phyloP scores from a whole-genome alignment of 1,140 invertebrate species.

The Hycleus phaleratus region DNA sequence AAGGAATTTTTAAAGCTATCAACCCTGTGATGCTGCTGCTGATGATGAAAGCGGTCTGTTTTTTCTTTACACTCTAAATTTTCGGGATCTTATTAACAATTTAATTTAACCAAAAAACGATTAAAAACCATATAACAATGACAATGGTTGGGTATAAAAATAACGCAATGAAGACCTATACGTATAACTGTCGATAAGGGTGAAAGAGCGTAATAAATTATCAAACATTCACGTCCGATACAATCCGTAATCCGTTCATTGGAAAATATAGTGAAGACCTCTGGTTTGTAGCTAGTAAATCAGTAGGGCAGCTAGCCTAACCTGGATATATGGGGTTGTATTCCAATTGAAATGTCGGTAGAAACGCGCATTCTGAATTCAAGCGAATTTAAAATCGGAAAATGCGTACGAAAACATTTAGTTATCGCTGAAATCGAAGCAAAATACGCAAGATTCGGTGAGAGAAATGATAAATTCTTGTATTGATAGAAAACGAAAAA shows the following conservation, averaged over 20 bases:
- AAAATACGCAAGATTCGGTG: too few relatives aligned
- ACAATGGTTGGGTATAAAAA: neutral
- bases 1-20: neutral
- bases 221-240: slow-evolving; percentile 11
- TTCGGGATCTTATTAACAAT: neutral
- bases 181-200: slow-evolving; percentile 5
- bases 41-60: neutral
- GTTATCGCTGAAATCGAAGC: too few relatives aligned
- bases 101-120: neutral
- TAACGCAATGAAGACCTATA: neutral
- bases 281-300: slow-evolving; percentile 25
- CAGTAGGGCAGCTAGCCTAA: slow-evolving; percentile 19
- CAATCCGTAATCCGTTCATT: slow-evolving; percentile 20
- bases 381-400: neutral
- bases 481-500: neutral
- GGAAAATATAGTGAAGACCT: slow-evolving; percentile 29
- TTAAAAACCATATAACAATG: neutral
- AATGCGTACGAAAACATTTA: neutral
- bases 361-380: neutral
- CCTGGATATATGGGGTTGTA: slow-evolving; percentile 24
- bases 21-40: neutral
- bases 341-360: slow-evolving; percentile 26
- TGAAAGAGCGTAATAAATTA: slow-evolving; percentile 11
- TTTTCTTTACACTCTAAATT: neutral
- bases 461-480: too few relatives aligned